phyloP scores from a whole-genome alignment of 2,113 vertebrate species.

The Pao palembangensis region DNA sequence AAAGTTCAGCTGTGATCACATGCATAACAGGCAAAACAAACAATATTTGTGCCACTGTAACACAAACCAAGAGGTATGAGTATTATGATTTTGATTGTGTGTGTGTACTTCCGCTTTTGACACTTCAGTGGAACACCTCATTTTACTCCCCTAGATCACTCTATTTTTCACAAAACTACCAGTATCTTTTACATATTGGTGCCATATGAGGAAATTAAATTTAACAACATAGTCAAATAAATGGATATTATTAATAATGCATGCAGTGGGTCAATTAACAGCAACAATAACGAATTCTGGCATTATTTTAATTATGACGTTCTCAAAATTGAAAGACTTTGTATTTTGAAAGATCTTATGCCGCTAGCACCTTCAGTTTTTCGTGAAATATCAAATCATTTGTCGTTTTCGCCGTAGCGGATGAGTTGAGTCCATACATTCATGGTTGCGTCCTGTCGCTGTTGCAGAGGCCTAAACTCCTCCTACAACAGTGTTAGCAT shows the following conservation, averaged over 20 bases:
- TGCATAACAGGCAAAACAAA: background rate
- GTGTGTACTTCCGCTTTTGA: background rate
- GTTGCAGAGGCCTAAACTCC: slow-evolving; percentile 27
- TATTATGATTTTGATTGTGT: background rate
- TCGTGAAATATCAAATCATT: background rate
- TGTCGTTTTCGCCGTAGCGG: background rate
- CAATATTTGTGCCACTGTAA: background rate
- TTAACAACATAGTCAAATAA: too few relatives aligned
- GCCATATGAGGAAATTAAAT: too few relatives aligned
- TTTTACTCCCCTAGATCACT: too few relatives aligned
- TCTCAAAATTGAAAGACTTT: too few relatives aligned
- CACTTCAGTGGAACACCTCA: background rate
- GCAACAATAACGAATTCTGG: too few relatives aligned
- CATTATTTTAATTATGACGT: too few relatives aligned
- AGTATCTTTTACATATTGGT: too few relatives aligned
- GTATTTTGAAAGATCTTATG: too few relatives aligned
- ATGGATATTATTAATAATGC: too few relatives aligned
- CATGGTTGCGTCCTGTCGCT: background rate
- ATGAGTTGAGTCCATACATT: background rate
- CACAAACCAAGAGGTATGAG: background rate
- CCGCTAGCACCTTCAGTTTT: too few relatives aligned
- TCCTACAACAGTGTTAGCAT: slow-evolving; percentile 26
- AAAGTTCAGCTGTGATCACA: background rate
- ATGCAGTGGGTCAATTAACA: too few relatives aligned
- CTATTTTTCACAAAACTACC: too few relatives aligned